A percentile compares a stretch with the other conserved stretches of the same genome.
Conservation (phyloP, 1,140 invertebrate species). For the Uloborus diversus region DNA sequence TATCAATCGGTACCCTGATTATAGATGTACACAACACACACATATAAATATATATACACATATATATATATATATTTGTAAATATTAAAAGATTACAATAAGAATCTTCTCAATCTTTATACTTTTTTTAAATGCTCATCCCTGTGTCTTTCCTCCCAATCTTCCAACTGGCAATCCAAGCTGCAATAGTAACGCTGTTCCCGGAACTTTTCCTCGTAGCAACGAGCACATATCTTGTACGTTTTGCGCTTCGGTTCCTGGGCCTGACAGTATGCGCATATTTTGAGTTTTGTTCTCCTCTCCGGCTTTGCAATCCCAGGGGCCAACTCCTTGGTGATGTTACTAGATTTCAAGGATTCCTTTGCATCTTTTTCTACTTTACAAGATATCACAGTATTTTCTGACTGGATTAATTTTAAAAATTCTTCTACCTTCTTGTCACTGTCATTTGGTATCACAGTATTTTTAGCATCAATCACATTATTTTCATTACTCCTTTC, state of each 20-base stretch:
- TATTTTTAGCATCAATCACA: background rate
- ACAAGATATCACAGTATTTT: background rate
- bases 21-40: too few relatives aligned
- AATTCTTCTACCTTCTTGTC: background rate
- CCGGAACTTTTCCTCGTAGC: slow-evolving; percentile 26
- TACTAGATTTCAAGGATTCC: background rate
- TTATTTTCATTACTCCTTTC: background rate
- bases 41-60: too few relatives aligned
- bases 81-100: too few relatives aligned
- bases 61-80: too few relatives aligned
- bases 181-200: slow-evolving; percentile 40
- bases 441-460: background rate
- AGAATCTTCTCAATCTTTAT: too few relatives aligned
- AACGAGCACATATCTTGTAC: slow-evolving; percentile 35
- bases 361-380: background rate
- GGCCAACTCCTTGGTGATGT: background rate
- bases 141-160: slow-evolving; percentile 39
- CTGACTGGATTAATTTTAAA: background rate
- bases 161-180: slow-evolving; percentile 13
- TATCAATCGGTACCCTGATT: too few relatives aligned
- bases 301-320: background rate
- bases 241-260: slow-evolving; percentile 8
- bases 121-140: slow-evolving; percentile 24
- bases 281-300: slow-evolving; percentile 13
- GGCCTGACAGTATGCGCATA: slow-evolving; percentile 25